These are phyloP conservation scores for Melanotaenia duboulayi DNA, from an alignment of 2,113 vertebrate species.

Conservation along the genomic window DNA sequence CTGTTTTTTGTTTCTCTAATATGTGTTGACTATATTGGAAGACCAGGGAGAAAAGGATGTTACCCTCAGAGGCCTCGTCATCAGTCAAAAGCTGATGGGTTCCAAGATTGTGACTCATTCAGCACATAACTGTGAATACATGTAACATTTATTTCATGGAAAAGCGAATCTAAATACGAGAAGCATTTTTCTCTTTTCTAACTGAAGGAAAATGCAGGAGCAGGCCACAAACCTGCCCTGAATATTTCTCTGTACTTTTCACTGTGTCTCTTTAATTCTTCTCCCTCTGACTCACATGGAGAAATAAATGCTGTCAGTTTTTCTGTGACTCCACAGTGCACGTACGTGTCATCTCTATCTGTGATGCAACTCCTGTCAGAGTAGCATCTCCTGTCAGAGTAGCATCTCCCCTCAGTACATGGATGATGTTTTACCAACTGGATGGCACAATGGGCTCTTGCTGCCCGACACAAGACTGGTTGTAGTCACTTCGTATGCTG, in stretches of 20 bases:
- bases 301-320: constrained; percentile 21
- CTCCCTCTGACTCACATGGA: constrained; percentile 19
- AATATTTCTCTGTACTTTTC: constrained; percentile 5
- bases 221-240: not conserved
- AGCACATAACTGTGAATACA: not conserved
- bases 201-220: not conserved
- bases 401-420: constrained; percentile 22
- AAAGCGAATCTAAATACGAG: not conserved
- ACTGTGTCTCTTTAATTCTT: constrained; percentile 12
- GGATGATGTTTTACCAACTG: constrained; percentile 26
- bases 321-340: constrained; percentile 16
- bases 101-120: not conserved
- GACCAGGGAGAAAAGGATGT: not conserved
- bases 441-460: constrained; percentile 6
- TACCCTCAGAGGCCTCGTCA: not conserved
- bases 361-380: constrained; percentile 59
- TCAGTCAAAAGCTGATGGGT: not conserved
- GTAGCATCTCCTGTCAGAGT: constrained; percentile 45
- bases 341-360: constrained; percentile 28
- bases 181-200: not conserved
- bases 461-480: constrained; percentile 8
- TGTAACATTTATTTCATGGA: not conserved
- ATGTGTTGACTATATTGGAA: not conserved
- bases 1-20: not conserved
- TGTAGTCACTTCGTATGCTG: constrained; percentile 10